These are phyloP conservation scores for Ondatra zibethicus DNA, from an alignment of 2,113 vertebrate genomes.

Conservation along the genomic window DNA sequence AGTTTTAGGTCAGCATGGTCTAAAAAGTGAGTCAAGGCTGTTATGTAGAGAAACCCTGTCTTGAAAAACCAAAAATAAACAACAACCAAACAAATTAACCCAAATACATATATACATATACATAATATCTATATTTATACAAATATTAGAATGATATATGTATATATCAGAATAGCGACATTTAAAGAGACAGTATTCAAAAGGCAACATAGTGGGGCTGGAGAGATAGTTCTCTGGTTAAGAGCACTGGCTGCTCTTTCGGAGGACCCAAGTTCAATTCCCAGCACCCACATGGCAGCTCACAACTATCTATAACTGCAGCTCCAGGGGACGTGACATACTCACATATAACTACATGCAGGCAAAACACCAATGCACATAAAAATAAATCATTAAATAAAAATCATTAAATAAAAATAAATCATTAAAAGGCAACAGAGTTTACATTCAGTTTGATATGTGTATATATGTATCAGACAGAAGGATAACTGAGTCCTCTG, in stretches of 20 bases:
- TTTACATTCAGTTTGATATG: not conserved
- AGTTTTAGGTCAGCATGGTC: not conserved
- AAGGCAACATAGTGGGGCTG: not conserved
- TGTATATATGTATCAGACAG: not conserved
- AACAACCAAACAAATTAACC: not conserved
- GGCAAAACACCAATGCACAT: not conserved
- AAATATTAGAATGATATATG: not conserved
- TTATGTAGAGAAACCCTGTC: not conserved
- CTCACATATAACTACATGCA: not conserved
- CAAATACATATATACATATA: not conserved
- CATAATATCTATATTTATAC: not conserved
- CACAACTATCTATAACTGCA: not conserved
- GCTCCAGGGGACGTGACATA: not conserved
- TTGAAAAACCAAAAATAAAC: not conserved
- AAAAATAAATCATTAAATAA: not conserved
- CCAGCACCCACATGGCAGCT: not conserved
- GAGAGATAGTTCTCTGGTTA: not conserved
- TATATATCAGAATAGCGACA: not conserved
- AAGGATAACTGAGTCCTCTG: not conserved
- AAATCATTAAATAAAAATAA: no score
- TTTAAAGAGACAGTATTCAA: conserved; percentile 5
- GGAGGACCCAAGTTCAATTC: not conserved
- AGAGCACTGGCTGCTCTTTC: not conserved
- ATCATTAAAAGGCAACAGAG: conserved; percentile 42
- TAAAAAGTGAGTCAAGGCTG: not conserved